A percentile compares a stretch with the other conserved stretches of the same genome.
Conservation (phyloP, 2,797 vertebrate species). For the Telmatherina bonti region DNA sequence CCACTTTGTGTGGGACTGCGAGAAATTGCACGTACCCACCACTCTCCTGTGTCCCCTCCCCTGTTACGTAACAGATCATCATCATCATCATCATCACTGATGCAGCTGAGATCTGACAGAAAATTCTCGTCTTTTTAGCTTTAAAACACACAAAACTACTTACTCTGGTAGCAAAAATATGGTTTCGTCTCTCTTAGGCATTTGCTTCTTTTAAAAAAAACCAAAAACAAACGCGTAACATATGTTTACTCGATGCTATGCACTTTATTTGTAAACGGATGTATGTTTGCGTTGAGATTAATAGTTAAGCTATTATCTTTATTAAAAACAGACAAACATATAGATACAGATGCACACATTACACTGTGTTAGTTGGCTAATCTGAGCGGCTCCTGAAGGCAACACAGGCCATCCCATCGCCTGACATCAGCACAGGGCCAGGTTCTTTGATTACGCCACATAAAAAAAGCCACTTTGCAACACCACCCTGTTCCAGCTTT, state of each 20-base stretch:
- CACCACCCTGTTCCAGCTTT: conserved; percentile 10
- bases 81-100: conserved; percentile 33
- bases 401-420: conserved; percentile 38
- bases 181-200: background rate
- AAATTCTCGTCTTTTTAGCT: background rate
- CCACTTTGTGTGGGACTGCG: conserved; percentile 15
- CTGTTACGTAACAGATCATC: conserved; percentile 81
- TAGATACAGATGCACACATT: background rate
- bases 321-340: background rate
- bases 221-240: background rate
- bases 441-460: conserved; percentile 24
- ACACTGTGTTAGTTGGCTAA: too few species aligned
- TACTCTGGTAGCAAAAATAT: background rate
- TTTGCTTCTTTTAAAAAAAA: background rate
- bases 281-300: background rate
- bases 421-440: conserved; percentile 19
- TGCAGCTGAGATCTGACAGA: background rate
- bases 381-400: conserved; percentile 43
- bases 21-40: conserved; percentile 12
- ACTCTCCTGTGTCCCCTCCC: conserved; percentile 32
- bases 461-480: conserved; percentile 11
- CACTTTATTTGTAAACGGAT: background rate
- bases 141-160: background rate
- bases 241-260: background rate
- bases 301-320: background rate